These are phyloP conservation scores for Olivierus martensii DNA, from an alignment of 1,140 invertebrate genomes.

Conservation along the genomic window DNA sequence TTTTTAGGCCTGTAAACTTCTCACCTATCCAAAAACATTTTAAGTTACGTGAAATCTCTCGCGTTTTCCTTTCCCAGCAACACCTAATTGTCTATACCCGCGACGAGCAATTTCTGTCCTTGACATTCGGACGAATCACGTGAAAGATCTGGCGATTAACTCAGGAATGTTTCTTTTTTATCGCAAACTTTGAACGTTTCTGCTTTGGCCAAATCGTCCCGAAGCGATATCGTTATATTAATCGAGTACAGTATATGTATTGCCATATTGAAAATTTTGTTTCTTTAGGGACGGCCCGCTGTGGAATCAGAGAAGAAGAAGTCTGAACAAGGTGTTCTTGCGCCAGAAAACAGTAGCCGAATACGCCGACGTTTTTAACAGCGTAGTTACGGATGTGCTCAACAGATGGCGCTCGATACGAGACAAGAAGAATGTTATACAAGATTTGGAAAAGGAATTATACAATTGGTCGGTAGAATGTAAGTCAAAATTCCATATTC, in stretches of 20 bases:
- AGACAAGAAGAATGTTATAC: constrained; percentile 19
- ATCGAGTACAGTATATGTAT: background rate
- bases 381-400: constrained; percentile 34
- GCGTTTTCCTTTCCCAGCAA: no score
- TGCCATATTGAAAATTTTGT: constrained; percentile 2
- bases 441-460: constrained; percentile 47
- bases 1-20: background rate
- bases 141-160: no score
- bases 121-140: no score
- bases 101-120: no score
- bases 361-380: constrained; percentile 33
- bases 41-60: background rate
- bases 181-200: background rate
- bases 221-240: no score
- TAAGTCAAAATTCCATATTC: constrained; percentile 26
- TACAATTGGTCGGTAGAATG: constrained; percentile 61
- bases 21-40: background rate
- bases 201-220: background rate
- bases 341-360: constrained; percentile 35
- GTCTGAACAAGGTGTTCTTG: constrained; percentile 57
- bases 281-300: constrained; percentile 52
- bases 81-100: no score
- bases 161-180: background rate
- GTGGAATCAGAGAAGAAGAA: constrained; percentile 50
- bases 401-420: constrained; percentile 28